These are phyloP conservation scores for Pogona vitticeps DNA, from an alignment of 2,113 vertebrate species.

Conservation along the genomic window DNA sequence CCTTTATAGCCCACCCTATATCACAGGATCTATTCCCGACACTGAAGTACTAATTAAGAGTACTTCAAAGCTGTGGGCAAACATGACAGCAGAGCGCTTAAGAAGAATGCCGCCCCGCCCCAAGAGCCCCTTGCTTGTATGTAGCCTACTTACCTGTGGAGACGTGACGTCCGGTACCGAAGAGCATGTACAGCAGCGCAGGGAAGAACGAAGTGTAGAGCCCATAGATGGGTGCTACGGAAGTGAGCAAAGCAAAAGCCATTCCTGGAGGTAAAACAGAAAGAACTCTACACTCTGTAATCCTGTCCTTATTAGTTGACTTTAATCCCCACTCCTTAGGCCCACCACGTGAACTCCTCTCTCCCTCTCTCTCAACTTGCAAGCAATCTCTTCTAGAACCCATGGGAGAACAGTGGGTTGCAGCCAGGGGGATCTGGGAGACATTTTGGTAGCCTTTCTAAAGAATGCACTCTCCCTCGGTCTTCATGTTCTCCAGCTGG, in stretches of 20 bases:
- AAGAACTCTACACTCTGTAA: background rate
- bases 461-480: too few relatives aligned
- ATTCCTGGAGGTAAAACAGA: conserved; percentile 77
- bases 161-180: conserved; percentile 89
- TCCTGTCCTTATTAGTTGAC: too few relatives aligned
- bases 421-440: too few relatives aligned
- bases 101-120: background rate
- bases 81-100: background rate
- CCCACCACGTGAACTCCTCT: too few relatives aligned
- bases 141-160: conserved; percentile 83
- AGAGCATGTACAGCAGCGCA: conserved; percentile 86
- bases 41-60: background rate
- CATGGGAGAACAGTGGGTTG: too few relatives aligned
- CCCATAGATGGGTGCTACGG: conserved; percentile 90
- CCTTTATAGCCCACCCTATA: too few relatives aligned
- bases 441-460: too few relatives aligned
- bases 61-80: background rate
- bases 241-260: conserved; percentile 92
- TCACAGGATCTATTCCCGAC: too few relatives aligned
- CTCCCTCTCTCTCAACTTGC: too few relatives aligned
- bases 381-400: too few relatives aligned
- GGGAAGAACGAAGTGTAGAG: conserved; percentile 95
- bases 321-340: too few relatives aligned
- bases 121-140: background rate
- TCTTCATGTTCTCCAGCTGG: too few relatives aligned